Conservation (phyloP, 2,113 vertebrate species). For the Xerus inauris region DNA sequence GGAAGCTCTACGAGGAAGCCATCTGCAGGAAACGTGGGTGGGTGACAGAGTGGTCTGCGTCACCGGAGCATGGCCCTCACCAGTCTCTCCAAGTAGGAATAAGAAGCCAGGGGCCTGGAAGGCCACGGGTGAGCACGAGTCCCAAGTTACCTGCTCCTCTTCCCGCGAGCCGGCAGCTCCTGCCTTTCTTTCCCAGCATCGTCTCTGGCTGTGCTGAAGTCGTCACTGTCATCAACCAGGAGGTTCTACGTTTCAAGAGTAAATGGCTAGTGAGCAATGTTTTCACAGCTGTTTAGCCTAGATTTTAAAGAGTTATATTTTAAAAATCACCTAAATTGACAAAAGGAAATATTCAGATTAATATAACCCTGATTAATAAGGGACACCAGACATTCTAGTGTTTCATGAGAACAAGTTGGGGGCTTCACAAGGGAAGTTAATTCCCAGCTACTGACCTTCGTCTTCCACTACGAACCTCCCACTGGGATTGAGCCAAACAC, state of each 20-base stretch:
- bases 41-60: background rate
- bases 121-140: accelerated
- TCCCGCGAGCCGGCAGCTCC: background rate
- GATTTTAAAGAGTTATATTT: background rate
- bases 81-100: too few species aligned
- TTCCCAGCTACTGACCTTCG: background rate
- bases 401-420: background rate
- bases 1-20: background rate
- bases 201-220: slow-evolving; percentile 64
- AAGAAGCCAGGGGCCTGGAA: background rate
- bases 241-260: slow-evolving; percentile 56
- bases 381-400: accelerated
- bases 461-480: background rate
- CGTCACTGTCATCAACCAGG: slow-evolving; percentile 35
- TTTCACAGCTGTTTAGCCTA: background rate
- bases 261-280: background rate
- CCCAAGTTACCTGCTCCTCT: slow-evolving; percentile 37
- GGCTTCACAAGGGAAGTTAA: background rate
- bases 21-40: accelerated
- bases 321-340: background rate
- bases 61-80: too few species aligned
- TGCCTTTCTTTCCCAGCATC: slow-evolving; percentile 40
- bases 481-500: background rate
- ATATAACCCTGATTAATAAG: background rate
- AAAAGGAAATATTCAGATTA: background rate